A percentile compares a stretch with the other conserved stretches of the same genome.
These are phyloP conservation scores for Ammospiza caudacuta DNA, from an alignment of 2,113 vertebrate genomes.

Conservation along the genomic window DNA sequence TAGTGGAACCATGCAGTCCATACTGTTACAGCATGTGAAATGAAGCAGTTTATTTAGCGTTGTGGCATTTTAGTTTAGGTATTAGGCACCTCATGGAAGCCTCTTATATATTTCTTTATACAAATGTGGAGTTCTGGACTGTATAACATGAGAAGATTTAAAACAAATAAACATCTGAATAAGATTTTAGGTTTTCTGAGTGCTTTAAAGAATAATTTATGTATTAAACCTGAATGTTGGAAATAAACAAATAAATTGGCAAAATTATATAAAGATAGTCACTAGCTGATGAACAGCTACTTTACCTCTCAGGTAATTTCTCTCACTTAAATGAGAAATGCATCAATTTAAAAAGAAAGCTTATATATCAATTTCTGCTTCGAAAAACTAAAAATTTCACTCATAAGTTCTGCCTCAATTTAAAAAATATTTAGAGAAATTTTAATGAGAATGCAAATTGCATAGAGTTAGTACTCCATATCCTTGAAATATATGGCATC, in stretches of 20 bases:
- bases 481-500: conserved; percentile 22
- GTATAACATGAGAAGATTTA: neutral
- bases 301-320: neutral
- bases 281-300: neutral
- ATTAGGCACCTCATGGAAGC: neutral
- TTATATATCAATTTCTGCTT: neutral
- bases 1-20: neutral
- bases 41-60: neutral
- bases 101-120: neutral
- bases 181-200: neutral
- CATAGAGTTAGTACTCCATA: conserved; percentile 4
- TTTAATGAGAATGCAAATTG: conserved; percentile 19
- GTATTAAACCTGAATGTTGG: neutral
- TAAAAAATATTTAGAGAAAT: neutral
- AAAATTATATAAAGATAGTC: neutral
- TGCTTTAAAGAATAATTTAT: neutral
- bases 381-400: neutral
- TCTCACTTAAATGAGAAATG: neutral
- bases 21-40: neutral
- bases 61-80: neutral
- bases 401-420: neutral
- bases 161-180: neutral
- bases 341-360: neutral
- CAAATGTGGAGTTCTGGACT: neutral
- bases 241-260: neutral